Base-by-base conservation (phyloP, 2,113 vertebrate genomes). In the Actenoides hombroni region DNA sequence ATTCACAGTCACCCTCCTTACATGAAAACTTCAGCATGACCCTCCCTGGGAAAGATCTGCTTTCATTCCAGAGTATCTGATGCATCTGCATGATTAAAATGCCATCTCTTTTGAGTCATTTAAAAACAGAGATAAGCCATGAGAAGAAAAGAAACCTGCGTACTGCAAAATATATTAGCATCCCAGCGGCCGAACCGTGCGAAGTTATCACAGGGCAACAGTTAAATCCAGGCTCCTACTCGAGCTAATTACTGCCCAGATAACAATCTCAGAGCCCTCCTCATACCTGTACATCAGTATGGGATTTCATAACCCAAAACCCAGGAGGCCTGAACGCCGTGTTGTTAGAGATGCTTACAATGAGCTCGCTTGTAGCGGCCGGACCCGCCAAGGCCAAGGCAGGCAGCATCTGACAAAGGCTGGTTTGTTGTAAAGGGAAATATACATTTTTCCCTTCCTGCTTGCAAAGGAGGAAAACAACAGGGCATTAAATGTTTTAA, bases 31-130 rank as follows among this genome's bases (percentile, higher is more conserved):
- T 86, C 56, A 88, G 26, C 76, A 73, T 73, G 92, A 81, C 73
- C 54, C 74, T 89, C 39, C 70, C 70, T 60, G 61, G 53, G 59
- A 87, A 51, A 92, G 83, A 92, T 90, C 60, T 83, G 61, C 53
- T 91, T 97, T 95, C 94, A 92, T 85, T 98, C 83, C 94, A 93
- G 60, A 90, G 39, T 53, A 92, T 88, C 92, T 93, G 77, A 90
- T 68, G 33, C 76, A 91, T 74, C 95, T 90, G 28, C 37, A 87
- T 84, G 91, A 95, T 95, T 97, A 97, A 97, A 97, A 97, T 94
- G 83, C 79, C 95, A 95, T 94, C 64, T 92, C 83, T 75, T 94
- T 64, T 54, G 74, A 97, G 78, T 57, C 61, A 85, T 88, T 95
- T 93, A 83, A 94, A 51, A 83, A 68, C n/a, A 75, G 53, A 90